Evolutionary conservation across 2,888 invertebrate species (phyloP).

Genomic region (Coenonympha glycerion): DNA sequence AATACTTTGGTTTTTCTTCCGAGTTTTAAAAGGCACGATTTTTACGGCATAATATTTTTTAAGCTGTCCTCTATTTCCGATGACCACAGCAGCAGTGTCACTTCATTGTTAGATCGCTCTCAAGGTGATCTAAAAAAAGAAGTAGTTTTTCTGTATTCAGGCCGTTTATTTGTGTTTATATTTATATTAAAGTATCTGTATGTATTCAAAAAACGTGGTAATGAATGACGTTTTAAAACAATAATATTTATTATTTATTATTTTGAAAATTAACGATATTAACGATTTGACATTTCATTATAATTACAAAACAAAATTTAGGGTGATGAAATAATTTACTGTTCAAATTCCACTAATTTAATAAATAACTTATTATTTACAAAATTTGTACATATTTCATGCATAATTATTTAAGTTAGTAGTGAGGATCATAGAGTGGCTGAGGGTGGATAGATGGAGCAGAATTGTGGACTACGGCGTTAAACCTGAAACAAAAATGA

Average conservation of each 20-base stretch:
- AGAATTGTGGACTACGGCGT: slow-evolving; percentile 68
- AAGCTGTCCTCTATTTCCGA: background rate
- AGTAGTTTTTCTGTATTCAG: background rate
- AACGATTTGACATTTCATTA: too few relatives aligned
- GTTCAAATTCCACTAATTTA: slow-evolving; percentile 1
- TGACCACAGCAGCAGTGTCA: background rate
- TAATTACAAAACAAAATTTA: too few relatives aligned
- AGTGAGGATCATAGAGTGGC: slow-evolving; percentile 46
- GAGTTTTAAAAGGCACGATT: background rate
- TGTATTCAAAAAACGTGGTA: too few relatives aligned
- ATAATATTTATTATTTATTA: too few relatives aligned
- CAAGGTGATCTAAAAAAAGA: background rate
- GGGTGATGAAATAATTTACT: too few relatives aligned
- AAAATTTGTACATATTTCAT: too few relatives aligned
- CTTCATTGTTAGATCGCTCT: background rate
- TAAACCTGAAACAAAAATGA: slow-evolving; percentile 50
- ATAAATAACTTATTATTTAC: background rate
- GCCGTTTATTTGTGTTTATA: background rate
- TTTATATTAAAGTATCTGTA: background rate
- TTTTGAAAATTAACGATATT: too few relatives aligned
- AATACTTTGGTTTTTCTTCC: background rate
- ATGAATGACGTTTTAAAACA: too few relatives aligned
- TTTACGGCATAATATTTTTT: background rate
- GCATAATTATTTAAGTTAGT: slow-evolving; percentile 15
- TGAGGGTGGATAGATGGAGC: slow-evolving; percentile 53